Evolutionary conservation across 2,113 vertebrate species (phyloP).

Genomic region (Anhinga anhinga): DNA sequence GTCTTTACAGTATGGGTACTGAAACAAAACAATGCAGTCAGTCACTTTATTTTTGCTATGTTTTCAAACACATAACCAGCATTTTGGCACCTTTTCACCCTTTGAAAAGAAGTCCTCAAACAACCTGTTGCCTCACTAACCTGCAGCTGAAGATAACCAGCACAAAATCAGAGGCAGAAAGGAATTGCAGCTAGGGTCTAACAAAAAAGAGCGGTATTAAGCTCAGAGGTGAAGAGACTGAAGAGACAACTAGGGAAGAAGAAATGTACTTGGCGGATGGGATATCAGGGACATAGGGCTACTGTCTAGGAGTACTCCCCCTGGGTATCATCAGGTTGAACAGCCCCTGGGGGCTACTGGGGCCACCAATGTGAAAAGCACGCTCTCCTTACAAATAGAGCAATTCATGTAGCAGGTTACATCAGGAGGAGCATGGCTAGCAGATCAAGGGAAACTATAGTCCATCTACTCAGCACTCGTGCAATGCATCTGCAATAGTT

Average conservation of each 20-base stretch:
- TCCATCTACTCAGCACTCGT: not conserved
- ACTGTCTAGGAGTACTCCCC: not conserved
- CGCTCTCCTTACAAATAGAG: rapidly evolving
- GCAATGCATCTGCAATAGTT: not conserved
- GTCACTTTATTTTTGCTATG: not conserved
- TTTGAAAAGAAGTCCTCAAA: not conserved
- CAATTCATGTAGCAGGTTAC: not conserved
- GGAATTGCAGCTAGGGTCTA: not conserved
- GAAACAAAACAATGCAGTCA: not conserved
- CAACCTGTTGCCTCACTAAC: not conserved
- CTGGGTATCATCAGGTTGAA: not conserved
- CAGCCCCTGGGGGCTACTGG: not conserved
- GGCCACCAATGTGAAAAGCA: not conserved
- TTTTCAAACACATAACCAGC: not conserved
- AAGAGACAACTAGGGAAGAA: not conserved
- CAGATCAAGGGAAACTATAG: not conserved
- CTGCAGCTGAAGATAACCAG: not conserved
- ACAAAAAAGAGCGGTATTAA: not conserved
- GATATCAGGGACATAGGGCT: not conserved
- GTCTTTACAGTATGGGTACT: not conserved
- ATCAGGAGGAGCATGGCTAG: not conserved
- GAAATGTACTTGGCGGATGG: not conserved
- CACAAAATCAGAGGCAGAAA: not conserved
- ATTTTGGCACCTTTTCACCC: not conserved
- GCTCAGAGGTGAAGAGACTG: not conserved